phyloP scores from a whole-genome alignment of 1,140 invertebrate species.

The Trichonephila inaurata region DNA sequence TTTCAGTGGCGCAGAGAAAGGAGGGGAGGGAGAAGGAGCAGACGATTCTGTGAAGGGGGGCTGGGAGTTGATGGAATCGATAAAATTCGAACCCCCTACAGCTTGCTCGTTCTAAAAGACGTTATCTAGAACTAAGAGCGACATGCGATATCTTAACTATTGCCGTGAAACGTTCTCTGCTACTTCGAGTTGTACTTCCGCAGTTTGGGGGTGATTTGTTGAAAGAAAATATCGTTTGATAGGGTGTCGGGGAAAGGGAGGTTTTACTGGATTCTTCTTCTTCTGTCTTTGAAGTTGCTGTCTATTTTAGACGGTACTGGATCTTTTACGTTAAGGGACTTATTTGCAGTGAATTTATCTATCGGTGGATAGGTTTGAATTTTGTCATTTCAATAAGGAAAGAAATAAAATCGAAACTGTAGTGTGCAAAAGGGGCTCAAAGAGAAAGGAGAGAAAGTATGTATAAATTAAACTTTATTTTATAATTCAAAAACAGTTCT shows the following conservation, averaged over 20 bases:
- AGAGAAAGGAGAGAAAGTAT: too few relatives aligned
- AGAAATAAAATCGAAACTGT: too few relatives aligned
- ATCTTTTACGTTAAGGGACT: background rate
- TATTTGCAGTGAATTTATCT: background rate
- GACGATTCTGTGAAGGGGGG: background rate
- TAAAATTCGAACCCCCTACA: constrained; percentile 26
- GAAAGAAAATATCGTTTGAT: constrained; percentile 38
- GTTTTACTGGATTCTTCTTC: constrained; percentile 5
- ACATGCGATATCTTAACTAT: constrained; percentile 58
- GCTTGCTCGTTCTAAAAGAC: constrained; percentile 45
- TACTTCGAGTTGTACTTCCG: background rate
- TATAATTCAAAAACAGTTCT: too few relatives aligned
- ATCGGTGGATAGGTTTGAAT: background rate
- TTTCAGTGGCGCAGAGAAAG: background rate
- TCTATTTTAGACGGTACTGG: background rate
- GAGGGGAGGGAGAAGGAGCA: background rate
- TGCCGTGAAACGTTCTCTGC: background rate
- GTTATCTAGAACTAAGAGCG: constrained; percentile 35
- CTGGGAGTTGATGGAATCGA: background rate
- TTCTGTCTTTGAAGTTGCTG: background rate
- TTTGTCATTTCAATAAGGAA: too few relatives aligned
- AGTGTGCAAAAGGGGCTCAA: too few relatives aligned
- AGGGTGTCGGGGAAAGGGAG: background rate
- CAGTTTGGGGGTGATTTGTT: constrained; percentile 37
- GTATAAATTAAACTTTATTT: too few relatives aligned